phyloP scores from a whole-genome alignment of 2,888 invertebrate genomes.

The Ptychoptera albimana region DNA sequence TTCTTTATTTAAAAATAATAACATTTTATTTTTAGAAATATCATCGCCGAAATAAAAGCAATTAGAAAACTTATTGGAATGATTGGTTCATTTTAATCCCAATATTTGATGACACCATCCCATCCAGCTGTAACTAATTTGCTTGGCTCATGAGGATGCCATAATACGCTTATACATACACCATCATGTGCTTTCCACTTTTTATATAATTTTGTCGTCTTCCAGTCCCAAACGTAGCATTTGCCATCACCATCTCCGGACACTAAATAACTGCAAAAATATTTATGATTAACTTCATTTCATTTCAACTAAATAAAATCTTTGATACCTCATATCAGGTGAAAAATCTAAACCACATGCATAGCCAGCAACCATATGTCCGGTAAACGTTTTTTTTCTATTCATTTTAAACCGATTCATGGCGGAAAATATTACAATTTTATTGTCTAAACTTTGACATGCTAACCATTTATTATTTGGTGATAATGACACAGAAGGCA shows the following conservation, averaged over 20 bases:
- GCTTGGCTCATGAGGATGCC: conserved; percentile 99
- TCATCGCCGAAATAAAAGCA: background rate
- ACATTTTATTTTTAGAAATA: too few relatives aligned
- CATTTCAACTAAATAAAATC: conserved; percentile 1
- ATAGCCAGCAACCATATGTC: conserved; percentile 99
- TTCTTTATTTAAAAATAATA: too few relatives aligned
- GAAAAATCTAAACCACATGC: conserved; percentile 95
- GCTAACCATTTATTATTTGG: conserved; percentile 99
- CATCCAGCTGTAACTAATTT: conserved; percentile 96
- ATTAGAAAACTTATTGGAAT: background rate
- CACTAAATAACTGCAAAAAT: conserved; percentile 66
- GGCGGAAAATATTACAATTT: conserved; percentile 94
- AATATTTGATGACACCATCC: conserved; percentile 97
- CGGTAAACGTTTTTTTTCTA: conserved; percentile 91
- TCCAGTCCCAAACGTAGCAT: conserved; percentile 99
- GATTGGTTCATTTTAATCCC: conserved; percentile 76
- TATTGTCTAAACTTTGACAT: conserved; percentile 99
- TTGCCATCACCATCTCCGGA: conserved; percentile 99
- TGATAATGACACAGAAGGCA: conserved; percentile 88
- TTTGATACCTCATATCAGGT: conserved; percentile 82
- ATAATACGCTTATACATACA: conserved; percentile 84
- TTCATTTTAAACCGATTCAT: conserved; percentile 96
- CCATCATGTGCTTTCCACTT: conserved; percentile 99
- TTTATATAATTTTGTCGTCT: conserved; percentile 92
- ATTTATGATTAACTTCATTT: background rate